A percentile compares a stretch with the other conserved stretches of the same genome.
Evolutionary conservation across 2,888 invertebrate species (phyloP).

Genomic region (Platynereis dumerilii): DNA sequence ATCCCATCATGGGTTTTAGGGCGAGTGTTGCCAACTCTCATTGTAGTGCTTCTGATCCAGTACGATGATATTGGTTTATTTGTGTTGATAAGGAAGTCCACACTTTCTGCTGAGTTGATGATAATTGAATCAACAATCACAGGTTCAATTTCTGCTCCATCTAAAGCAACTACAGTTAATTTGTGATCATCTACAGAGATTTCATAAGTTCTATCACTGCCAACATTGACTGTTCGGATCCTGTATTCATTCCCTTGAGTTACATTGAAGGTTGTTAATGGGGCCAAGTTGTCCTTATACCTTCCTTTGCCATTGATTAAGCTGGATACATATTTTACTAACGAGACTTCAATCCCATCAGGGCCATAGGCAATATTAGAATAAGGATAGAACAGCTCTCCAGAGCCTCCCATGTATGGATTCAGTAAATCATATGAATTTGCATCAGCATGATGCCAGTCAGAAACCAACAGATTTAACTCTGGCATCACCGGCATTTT

Average conservation of each 20-base stretch:
- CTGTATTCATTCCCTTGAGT: conserved; percentile 26
- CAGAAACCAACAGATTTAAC: too few species aligned
- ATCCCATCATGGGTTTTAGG: conserved; percentile 1
- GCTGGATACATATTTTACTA: background rate
- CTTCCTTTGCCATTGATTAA: conserved; percentile 44
- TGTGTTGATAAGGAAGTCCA: conserved; percentile 45
- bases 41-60: conserved; percentile 42
- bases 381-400: background rate
- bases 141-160: conserved; percentile 44
- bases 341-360: too few species aligned
- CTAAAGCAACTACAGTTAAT: conserved; percentile 42
- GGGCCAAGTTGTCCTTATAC: background rate
- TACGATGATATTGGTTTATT: conserved; percentile 41
- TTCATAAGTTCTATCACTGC: conserved; percentile 38
- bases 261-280: conserved; percentile 19
- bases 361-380: background rate
- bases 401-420: conserved; percentile 6
- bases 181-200: conserved; percentile 46
- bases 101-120: conserved; percentile 47
- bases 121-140: conserved; percentile 40
- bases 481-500: too few species aligned
- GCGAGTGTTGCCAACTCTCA: background rate
- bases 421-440: background rate
- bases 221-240: conserved; percentile 45
- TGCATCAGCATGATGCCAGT: too few species aligned